Conservation (phyloP, 2,113 vertebrate species). For the Cottus gobio region DNA sequence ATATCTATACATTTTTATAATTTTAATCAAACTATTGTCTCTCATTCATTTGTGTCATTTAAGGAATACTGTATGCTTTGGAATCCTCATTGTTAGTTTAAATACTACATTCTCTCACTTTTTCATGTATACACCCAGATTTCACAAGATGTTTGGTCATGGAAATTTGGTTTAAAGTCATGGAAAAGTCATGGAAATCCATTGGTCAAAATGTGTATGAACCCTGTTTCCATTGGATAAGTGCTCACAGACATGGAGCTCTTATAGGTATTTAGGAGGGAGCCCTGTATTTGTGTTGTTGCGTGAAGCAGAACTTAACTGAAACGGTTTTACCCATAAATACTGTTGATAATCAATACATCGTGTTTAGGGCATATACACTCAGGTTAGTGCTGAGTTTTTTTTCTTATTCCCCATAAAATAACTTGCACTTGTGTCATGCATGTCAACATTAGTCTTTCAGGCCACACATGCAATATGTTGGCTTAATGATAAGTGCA, state of each 20-base stretch:
- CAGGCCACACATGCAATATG: neutral
- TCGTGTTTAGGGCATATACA: neutral
- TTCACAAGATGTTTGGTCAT: too few species aligned
- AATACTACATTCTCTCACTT: too few species aligned
- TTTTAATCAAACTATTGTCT: too few species aligned
- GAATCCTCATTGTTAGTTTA: too few species aligned
- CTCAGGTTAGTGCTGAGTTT: neutral
- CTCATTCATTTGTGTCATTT: too few species aligned
- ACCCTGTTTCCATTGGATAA: neutral
- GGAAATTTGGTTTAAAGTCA: too few species aligned
- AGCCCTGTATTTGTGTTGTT: neutral
- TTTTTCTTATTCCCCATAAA: neutral
- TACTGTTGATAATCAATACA: neutral
- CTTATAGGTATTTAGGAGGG: neutral
- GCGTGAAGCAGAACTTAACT: neutral
- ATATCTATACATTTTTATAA: too few species aligned
- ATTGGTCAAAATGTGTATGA: too few species aligned
- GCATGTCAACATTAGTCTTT: conserved; percentile 1
- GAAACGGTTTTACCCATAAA: neutral
- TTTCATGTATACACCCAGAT: too few species aligned
- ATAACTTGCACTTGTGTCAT: neutral
- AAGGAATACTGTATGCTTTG: too few species aligned
- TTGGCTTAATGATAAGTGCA: conserved; percentile 18
- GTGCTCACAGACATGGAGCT: neutral
- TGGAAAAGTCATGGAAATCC: too few species aligned